Base-by-base conservation (phyloP, 2,888 invertebrate species). In the Andricus curvator region DNA sequence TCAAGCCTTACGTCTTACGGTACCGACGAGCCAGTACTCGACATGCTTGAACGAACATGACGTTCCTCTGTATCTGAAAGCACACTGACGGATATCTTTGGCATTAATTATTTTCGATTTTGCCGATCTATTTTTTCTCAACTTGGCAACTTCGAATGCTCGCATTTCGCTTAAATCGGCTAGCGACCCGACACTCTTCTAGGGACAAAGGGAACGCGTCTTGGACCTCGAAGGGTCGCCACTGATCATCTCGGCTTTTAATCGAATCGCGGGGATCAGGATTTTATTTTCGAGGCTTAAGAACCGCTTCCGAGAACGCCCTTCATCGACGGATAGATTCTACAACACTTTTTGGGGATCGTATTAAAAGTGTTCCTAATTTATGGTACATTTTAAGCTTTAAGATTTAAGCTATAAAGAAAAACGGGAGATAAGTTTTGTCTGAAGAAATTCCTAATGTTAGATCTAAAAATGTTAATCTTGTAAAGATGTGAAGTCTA, bases 21-120 rank as follows among this genome's bases (percentile, higher is more conserved):
- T 70, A 78, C 48, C 60, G 68, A 17, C 78, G 20, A 62, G 78
- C 20, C 80, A 81, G 82, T 80, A 82, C 80, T 83, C 81, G 82
- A 85, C 85, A 84, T 85, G 85, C 84, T 84, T 81, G 78, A 81
- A 80, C 82, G 80, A 84, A 84, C 84, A 80, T 82, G 81, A 81
- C 79, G 81, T 81, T 80, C 77, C 78, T 67, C 68, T 80, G 76
- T 80, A 80, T 67, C 68, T 80, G 76, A 78, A 80, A 80, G 84
- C 84, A 80, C 83, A n/a, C n/a, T 84, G 85, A 85, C 86, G 83
- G 86, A 85, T 85, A 84, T 84, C 82, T 79, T 83, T 78, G 82
- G 81, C 82, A 83, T 81, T 83, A 81, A 81, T 84, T 83, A 82
- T 83, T 83, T 84, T 83, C 83, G 80, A 83, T 84, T 82, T 62